Percentiles rank a stretch among this genome's conserved stretches.
Conservation (phyloP, 2,113 vertebrate species). For the Phoxinus phoxinus region DNA sequence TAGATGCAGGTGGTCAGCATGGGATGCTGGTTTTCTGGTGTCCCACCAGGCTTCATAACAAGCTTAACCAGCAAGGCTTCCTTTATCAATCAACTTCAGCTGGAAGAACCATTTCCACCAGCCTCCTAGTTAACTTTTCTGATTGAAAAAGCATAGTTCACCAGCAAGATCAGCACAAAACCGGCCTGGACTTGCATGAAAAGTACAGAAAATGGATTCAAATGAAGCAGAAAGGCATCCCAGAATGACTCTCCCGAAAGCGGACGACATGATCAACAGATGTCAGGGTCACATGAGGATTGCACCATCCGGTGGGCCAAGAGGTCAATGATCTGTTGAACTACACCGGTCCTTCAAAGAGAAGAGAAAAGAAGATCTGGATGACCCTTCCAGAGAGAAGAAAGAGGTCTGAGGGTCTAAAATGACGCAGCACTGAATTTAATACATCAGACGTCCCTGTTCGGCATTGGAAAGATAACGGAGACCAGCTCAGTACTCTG, state of each 20-base stretch:
- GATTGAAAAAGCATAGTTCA: not conserved
- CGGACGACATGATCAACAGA: constrained; percentile 49
- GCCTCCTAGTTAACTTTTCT: not conserved
- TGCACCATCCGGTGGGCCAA: not conserved
- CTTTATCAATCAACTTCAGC: not conserved
- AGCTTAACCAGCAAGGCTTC: not conserved
- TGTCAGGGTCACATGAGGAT: constrained; percentile 32
- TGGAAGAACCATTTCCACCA: not conserved
- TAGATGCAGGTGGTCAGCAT: not conserved
- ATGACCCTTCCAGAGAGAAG: constrained; percentile 4
- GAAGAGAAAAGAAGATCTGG: constrained; percentile 33
- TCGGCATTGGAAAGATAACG: not conserved
- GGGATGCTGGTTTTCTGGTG: not conserved
- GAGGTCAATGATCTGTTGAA: constrained; percentile 26
- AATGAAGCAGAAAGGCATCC: not conserved
- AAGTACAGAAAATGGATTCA: not conserved
- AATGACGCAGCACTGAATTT: not conserved
- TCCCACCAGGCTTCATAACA: not conserved
- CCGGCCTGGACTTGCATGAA: not conserved
- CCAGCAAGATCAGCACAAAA: not conserved
- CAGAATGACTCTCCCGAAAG: not conserved
- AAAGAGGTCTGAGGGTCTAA: constrained; percentile 9
- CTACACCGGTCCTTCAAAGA: constrained; percentile 21
- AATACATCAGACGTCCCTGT: not conserved
- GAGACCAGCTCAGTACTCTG: not conserved